Evolutionary conservation across 2,888 invertebrate species (phyloP), one percentile per base, ranked within the genome.

Genomic region (Synanthedon myopaeformis): DNA sequence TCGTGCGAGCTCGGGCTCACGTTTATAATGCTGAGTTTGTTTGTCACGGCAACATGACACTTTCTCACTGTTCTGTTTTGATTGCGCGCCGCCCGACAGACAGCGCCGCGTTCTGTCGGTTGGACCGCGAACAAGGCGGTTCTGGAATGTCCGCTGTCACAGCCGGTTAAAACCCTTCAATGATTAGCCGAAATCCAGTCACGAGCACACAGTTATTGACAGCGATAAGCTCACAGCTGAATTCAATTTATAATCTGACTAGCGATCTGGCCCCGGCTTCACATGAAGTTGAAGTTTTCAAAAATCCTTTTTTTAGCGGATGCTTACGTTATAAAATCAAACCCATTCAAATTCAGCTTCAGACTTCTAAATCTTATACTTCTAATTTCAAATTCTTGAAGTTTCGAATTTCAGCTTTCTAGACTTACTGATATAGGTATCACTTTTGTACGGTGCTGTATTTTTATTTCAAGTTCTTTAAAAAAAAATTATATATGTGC

Each of bases 151-250:
- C 62, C 62, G 59, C 64, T 69, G 69, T 71, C 72, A 66, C 63
- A 69, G 70, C 67, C 67, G 69, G 69, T 69, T 71, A 64, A 55
- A 65, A 66, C 61, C 67, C 62, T 58, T 64, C 65, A 65, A 74
- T 72, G 74, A 74, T 75, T 72, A 73, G 69, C 69, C 65, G 67
- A 67, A 72, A 69, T 66, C 66, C 63, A 65, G 70, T 71, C 74
- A 75, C 72, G 73, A 68, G 58, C 60, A 57, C 55, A 59, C 59
- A 65, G 61, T 62, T 66, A 70, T 68, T 67, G 71, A 71, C 67
- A 67, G 60, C 52, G 59, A 63, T 62, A 59, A 55, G 57, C 51
- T 59, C 53, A 53, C 55, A 58, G 59, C 58, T 58, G 59, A 59
- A 63, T 56, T 54, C 54, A 55, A 56, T 56, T 56, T 56, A 56